Conservation (phyloP, 2,797 vertebrate genomes). For the Sphaeramia orbicularis region DNA sequence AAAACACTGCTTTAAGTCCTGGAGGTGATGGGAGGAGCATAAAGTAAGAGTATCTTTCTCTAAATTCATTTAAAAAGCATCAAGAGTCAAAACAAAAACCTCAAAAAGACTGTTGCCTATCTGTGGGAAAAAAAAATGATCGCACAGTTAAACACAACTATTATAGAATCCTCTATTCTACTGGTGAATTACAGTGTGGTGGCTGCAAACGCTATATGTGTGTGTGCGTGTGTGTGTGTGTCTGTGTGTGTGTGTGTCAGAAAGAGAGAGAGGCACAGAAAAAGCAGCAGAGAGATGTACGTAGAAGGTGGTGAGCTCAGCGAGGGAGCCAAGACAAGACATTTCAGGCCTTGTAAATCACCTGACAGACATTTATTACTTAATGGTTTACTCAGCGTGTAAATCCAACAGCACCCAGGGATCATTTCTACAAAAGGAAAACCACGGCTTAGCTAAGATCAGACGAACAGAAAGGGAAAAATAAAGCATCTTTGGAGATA, state of each 20-base stretch:
- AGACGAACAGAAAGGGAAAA: neutral
- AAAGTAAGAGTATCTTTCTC: too few species aligned
- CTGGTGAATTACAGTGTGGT: neutral
- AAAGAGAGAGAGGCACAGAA: neutral
- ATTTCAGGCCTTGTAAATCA: slow-evolving; percentile 55
- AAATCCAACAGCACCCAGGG: slow-evolving; percentile 12
- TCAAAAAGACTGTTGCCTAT: neutral
- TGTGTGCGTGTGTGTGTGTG: slow-evolving; percentile 6
- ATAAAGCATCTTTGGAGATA: neutral
- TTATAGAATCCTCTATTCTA: slow-evolving; percentile 14
- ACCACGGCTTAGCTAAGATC: neutral
- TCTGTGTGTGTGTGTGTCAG: slow-evolving; percentile 7
- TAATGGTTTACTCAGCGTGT: slow-evolving; percentile 30
- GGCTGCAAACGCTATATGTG: slow-evolving; percentile 5
- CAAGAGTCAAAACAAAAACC: too few species aligned
- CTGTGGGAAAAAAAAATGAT: slow-evolving; percentile 27
- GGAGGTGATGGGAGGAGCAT: too few species aligned
- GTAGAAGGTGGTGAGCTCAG: slow-evolving; percentile 21
- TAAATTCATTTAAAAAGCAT: too few species aligned
- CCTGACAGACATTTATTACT: slow-evolving; percentile 36
- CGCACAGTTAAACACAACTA: slow-evolving; percentile 11
- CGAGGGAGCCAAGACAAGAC: slow-evolving; percentile 50
- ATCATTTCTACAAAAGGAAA: slow-evolving; percentile 28
- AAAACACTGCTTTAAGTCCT: too few species aligned
- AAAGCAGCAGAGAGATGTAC: slow-evolving; percentile 18